A percentile compares a stretch with the other conserved stretches of the same genome.
These are phyloP conservation scores for Falco columbarius DNA, from an alignment of 2,797 vertebrate species.

Conservation along the genomic window DNA sequence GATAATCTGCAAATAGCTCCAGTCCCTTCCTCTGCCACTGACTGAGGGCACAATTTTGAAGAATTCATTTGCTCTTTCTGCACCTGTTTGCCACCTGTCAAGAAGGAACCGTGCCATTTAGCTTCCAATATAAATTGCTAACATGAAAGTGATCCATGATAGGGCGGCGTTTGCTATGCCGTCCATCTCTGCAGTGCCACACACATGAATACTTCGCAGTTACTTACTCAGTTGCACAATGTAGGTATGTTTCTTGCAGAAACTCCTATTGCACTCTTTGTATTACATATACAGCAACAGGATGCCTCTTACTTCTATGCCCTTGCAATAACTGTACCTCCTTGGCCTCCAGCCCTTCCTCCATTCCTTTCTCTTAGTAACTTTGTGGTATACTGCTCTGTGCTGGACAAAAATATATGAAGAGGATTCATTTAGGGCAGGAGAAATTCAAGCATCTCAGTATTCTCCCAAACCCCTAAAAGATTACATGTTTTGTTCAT, in stretches of 20 bases:
- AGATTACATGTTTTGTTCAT: neutral
- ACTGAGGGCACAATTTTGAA: neutral
- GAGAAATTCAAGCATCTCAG: neutral
- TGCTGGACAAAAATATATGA: neutral
- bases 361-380: neutral
- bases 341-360: neutral
- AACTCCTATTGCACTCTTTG: neutral
- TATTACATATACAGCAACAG: neutral
- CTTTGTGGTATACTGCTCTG: neutral
- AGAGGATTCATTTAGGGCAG: neutral
- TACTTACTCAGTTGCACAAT: neutral
- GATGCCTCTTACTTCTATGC: neutral
- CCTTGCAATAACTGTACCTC: neutral
- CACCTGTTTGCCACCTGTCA: neutral
- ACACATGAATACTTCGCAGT: fast-evolving
- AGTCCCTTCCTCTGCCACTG: neutral
- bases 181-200: neutral
- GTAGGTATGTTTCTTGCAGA: neutral
- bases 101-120: fast-evolving
- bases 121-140: neutral
- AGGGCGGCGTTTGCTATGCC: neutral
- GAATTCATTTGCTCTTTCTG: neutral
- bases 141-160: neutral
- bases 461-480: neutral
- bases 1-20: neutral